Conservation (phyloP, 2,888 invertebrate genomes). For the Aleiodes testaceus region DNA sequence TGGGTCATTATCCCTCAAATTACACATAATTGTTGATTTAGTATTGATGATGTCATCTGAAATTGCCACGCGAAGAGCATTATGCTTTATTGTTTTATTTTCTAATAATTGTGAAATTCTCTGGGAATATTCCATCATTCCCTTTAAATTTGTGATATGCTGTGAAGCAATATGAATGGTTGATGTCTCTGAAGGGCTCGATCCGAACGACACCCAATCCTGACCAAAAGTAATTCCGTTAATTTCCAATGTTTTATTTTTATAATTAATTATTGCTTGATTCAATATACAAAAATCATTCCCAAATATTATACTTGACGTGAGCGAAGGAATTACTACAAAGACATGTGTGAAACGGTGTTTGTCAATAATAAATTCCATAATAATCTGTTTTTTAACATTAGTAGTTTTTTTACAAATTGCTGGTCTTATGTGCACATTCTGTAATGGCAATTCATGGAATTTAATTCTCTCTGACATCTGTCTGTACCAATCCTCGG, state of each 20-base stretch:
- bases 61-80: too few relatives aligned
- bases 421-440: slow-evolving; percentile 2
- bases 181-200: too few relatives aligned
- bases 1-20: too few relatives aligned
- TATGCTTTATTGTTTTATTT: too few relatives aligned
- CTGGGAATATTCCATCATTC: too few relatives aligned
- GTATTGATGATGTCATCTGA: too few relatives aligned
- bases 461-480: background rate
- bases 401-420: background rate
- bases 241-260: slow-evolving; percentile 8
- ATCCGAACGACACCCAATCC: too few relatives aligned
- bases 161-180: too few relatives aligned
- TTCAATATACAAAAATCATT: background rate
- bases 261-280: background rate
- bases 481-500: slow-evolving; percentile 8
- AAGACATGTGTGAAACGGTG: background rate
- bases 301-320: background rate
- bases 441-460: background rate
- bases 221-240: background rate
- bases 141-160: too few relatives aligned
- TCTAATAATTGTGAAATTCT: too few relatives aligned
- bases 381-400: background rate
- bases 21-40: too few relatives aligned
- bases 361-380: background rate
- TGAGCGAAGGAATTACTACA: background rate